Evolutionary conservation across 2,888 invertebrate species (phyloP), one percentile per base, ranked within the genome.

Genomic region (Bugulina stolonifera): DNA sequence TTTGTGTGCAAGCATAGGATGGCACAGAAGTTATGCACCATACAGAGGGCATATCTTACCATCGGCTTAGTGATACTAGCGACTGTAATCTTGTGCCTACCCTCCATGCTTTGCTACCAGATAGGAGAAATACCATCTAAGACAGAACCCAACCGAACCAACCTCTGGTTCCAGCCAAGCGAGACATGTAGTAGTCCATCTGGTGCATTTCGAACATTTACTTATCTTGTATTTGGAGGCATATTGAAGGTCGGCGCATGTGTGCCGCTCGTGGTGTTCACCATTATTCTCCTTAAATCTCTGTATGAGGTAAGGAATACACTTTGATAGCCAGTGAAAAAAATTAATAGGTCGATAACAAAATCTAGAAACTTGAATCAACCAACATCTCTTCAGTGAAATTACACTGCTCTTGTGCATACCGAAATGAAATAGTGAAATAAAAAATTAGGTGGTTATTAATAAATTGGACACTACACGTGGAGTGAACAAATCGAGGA

Each of bases 221-320:
- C 93, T 80, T 92, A 94, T 85, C 93, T 93, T 90, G 90, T 94
- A 79, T 96, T 94, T 84, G 91, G 93, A 83, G 93, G 95, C 14
- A 90, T 94, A 75, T 91, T 95, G 78, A 96, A 96, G 86, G 87
- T 95, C 73, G 90, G 94, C 75, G 95, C 95, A 1, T 93, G 94
- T 83, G 88, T 93, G 75, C 90, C 91, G 0, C 86, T 95, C 70
- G 93, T 94, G 1, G 89, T 93, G 29, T 79, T 85, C 69, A 84
- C 85, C 75, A 80, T 80, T 58, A 77, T 84, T 73, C 79, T 86
- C 54, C 80, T 85, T 71, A 76, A 77, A 1, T 80, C 81, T 73
- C 81, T 82, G 81, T 79, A 81, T 71, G 76, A 78, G 73, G 82
- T 70, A 64, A 14, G 27, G 10, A 43, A n/a, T n/a, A n/a, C n/a